phyloP scores from a whole-genome alignment of 2,113 vertebrate genomes.

The Falco punctatus region DNA sequence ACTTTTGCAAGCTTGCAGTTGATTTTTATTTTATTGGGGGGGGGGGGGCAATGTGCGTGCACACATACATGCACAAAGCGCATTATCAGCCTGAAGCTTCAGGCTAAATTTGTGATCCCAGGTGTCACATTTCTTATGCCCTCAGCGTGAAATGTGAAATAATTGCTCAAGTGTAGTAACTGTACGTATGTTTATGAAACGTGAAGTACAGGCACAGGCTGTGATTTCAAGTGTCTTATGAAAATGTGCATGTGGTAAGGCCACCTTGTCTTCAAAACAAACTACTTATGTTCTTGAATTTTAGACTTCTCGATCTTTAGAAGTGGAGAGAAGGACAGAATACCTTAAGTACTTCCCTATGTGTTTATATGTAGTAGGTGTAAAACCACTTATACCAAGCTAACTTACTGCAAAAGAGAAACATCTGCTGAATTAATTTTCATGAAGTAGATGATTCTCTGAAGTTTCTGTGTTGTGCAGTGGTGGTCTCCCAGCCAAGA shows the following conservation, averaged over 20 bases:
- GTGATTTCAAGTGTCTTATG: not conserved
- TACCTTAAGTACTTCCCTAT: not conserved
- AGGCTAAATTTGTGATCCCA: not conserved
- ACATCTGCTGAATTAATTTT: not conserved
- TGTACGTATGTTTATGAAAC: not conserved
- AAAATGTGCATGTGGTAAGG: not conserved
- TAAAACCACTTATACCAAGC: not conserved
- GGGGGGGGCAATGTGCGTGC: accelerated
- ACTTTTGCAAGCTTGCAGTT: not conserved
- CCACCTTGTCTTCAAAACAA: not conserved
- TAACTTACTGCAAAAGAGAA: not conserved
- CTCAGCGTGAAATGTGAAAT: slow-evolving; percentile 7
- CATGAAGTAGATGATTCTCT: not conserved
- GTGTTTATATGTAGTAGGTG: not conserved
- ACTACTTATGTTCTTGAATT: not conserved
- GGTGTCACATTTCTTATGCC: not conserved
- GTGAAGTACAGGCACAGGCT: not conserved
- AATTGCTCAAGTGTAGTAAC: not conserved
- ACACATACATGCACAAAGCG: accelerated
- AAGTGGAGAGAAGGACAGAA: not conserved
- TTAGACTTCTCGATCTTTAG: not conserved
- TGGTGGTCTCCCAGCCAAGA: not conserved
- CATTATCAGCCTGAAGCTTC: not conserved
- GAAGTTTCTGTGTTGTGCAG: not conserved
- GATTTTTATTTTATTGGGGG: not conserved